A percentile compares a stretch with the other conserved stretches of the same genome.
Conservation (phyloP, 53 echinoderm and acorn worm genomes). For the Echinarachnius parma region DNA sequence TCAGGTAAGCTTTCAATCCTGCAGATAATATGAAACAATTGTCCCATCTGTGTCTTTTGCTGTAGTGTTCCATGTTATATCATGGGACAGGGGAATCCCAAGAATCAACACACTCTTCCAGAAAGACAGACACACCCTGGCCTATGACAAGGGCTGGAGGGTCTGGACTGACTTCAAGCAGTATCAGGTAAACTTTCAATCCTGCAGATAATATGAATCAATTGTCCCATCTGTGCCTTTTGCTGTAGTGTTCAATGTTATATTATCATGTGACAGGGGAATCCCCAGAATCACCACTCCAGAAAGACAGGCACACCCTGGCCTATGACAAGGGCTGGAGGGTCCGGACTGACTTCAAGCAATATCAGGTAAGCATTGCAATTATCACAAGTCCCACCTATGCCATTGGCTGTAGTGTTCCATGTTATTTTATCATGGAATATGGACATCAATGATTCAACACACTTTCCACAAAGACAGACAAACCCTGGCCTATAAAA, state of each 20-base stretch:
- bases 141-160: slow-evolving; percentile 99
- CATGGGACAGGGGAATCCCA: slow-evolving; percentile 98
- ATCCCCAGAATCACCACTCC: slow-evolving; percentile 99
- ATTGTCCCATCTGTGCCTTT: no score
- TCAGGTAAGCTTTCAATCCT: no score
- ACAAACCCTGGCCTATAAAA: slow-evolving; percentile 98
- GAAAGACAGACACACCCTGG: slow-evolving; percentile 98
- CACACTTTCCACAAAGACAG: slow-evolving; percentile 99
- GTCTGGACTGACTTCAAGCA: slow-evolving; percentile 99
- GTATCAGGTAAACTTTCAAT: slow-evolving; percentile 90
- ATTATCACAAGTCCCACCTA: no score
- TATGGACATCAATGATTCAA: no score
- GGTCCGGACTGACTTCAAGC: slow-evolving; percentile 97
- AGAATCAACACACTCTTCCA: slow-evolving; percentile 99
- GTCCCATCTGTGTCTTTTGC: no score
- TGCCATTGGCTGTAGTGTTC: no score
- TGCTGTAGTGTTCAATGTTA: no score
- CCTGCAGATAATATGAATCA: no score
- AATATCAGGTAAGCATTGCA: slow-evolving; percentile 87
- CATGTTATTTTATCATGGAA: no score
- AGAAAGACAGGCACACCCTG: slow-evolving; percentile 98
- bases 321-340: slow-evolving; percentile 99
- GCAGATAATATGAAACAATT: no score
- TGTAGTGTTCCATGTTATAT: no score
- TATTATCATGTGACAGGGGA: no score